Conservation (phyloP, 1,140 invertebrate genomes). For the Epicauta chinensis region DNA sequence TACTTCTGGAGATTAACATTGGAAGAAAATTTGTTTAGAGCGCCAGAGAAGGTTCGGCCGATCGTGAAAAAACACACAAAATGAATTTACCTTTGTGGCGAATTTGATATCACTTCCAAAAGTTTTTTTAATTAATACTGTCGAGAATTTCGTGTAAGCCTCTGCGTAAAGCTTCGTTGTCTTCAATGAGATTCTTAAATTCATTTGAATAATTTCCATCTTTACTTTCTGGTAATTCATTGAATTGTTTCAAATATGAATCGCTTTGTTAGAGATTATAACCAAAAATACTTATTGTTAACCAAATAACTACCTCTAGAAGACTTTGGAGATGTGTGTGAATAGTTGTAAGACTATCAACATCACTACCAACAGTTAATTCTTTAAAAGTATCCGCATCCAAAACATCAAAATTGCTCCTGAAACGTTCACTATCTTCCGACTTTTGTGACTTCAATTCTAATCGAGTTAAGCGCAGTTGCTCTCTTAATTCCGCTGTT, state of each 20-base stretch:
- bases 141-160: constrained; percentile 63
- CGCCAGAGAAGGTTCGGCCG: too few relatives aligned
- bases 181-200: constrained; percentile 52
- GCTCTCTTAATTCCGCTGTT: constrained; percentile 51
- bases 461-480: constrained; percentile 34
- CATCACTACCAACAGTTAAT: not conserved
- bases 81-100: too few relatives aligned
- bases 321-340: constrained; percentile 4
- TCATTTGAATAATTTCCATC: constrained; percentile 36
- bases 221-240: not conserved
- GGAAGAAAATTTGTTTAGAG: too few relatives aligned
- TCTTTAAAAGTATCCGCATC: not conserved
- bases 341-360: not conserved
- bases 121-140: constrained; percentile 53
- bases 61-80: too few relatives aligned
- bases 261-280: constrained; percentile 17
- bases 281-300: too few relatives aligned
- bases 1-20: too few relatives aligned
- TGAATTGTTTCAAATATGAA: too few relatives aligned
- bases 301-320: constrained; percentile 3
- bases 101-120: too few relatives aligned
- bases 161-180: constrained; percentile 64
- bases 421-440: not conserved
- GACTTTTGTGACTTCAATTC: constrained; percentile 21
- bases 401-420: too few relatives aligned